Evolutionary conservation across 2,113 vertebrate genomes (phyloP).

Genomic region (Brachyhypopomus gauderio): DNA sequence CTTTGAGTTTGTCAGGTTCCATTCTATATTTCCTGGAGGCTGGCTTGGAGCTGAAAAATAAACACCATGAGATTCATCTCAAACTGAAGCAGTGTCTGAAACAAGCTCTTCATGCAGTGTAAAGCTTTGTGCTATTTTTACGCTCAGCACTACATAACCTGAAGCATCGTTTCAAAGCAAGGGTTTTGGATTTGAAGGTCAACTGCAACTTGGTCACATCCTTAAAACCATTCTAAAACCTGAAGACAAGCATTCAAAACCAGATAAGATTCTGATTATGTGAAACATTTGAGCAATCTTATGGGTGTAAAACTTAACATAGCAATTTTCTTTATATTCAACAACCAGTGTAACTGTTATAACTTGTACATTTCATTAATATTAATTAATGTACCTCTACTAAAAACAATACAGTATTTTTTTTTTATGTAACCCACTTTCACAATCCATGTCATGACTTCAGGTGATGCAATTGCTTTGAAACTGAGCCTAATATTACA

Average conservation of each 20-base stretch:
- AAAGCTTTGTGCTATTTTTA: no score
- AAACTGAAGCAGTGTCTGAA: background rate
- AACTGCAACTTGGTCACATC: background rate
- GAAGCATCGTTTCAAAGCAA: background rate
- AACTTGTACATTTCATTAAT: background rate
- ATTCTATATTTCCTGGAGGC: constrained; percentile 83
- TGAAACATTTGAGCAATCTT: no score
- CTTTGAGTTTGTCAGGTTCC: constrained; percentile 87
- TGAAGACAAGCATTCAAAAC: no score
- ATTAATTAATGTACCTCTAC: background rate
- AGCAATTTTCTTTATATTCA: no score
- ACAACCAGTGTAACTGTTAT: no score
- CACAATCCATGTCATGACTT: background rate
- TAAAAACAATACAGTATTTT: background rate
- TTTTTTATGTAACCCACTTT: background rate
- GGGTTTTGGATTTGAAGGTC: background rate
- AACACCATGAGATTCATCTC: constrained; percentile 16
- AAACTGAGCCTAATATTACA: background rate
- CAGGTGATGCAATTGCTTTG: background rate
- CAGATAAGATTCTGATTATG: no score
- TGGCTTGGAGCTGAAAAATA: constrained; percentile 82
- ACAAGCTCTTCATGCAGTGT: no score
- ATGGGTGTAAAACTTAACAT: no score
- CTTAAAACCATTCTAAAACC: no score
- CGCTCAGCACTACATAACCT: background rate